These are phyloP conservation scores for Torymus texanus DNA, from an alignment of 2,888 invertebrate species.

Conservation along the genomic window DNA sequence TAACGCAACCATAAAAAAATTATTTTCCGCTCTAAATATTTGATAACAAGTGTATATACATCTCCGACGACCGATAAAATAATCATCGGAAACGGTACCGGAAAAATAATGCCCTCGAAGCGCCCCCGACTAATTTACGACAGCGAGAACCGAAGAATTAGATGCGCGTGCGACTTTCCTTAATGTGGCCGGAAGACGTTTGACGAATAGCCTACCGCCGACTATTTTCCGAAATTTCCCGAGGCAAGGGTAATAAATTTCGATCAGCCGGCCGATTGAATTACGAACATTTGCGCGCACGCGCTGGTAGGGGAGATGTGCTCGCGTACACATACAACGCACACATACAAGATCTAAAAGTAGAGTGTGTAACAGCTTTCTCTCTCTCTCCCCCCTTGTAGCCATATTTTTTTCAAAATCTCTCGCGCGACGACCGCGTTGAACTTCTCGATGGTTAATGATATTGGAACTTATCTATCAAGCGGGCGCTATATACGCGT, in stretches of 20 bases:
- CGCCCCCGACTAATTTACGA: slow-evolving; percentile 35
- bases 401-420: slow-evolving; percentile 44
- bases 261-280: slow-evolving; percentile 58
- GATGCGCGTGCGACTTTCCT: slow-evolving; percentile 48
- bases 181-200: slow-evolving; percentile 47
- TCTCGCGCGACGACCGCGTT: neutral
- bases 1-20: too few relatives aligned
- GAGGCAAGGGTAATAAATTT: slow-evolving; percentile 60
- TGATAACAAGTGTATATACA: neutral
- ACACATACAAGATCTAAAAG: slow-evolving; percentile 17
- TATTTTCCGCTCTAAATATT: neutral
- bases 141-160: slow-evolving; percentile 2
- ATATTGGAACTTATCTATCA: slow-evolving; percentile 23
- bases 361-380: neutral
- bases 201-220: slow-evolving; percentile 58
- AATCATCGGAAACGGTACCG: slow-evolving; percentile 7
- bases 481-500: neutral
- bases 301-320: slow-evolving; percentile 4
- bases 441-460: slow-evolving; percentile 18
- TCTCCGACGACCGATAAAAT: slow-evolving; percentile 19
- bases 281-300: slow-evolving; percentile 55
- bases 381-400: neutral
- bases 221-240: slow-evolving; percentile 61
- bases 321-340: neutral
- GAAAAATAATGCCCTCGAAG: neutral